A percentile compares a stretch with the other conserved stretches of the same genome.
phyloP scores from a whole-genome alignment of 1,140 invertebrate genomes.

The Drosophila guanche region DNA sequence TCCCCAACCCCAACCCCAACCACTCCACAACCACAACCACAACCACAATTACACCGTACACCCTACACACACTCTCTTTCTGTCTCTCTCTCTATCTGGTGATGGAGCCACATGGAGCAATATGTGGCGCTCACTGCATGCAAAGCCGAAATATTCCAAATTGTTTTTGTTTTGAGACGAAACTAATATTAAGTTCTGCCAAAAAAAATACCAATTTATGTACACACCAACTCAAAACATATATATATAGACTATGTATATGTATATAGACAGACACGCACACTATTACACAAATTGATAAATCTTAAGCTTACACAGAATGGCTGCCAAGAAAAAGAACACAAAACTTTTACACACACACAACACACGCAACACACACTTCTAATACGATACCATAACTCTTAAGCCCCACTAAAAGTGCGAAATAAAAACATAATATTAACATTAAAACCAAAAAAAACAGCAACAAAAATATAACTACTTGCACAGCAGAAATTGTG shows the following conservation, averaged over 20 bases:
- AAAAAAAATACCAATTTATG: slow-evolving; percentile 13
- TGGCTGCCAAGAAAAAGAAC: slow-evolving; percentile 35
- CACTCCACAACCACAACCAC: slow-evolving; percentile 9
- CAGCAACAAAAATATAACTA: slow-evolving; percentile 37
- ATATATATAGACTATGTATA: no score
- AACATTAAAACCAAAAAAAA: slow-evolving; percentile 42
- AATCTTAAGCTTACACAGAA: slow-evolving; percentile 57
- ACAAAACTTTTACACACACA: no score
- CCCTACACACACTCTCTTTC: no score
- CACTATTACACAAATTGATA: slow-evolving; percentile 43
- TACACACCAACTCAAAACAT: slow-evolving; percentile 4
- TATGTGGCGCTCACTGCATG: slow-evolving; percentile 39
- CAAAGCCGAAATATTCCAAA: slow-evolving; percentile 13
- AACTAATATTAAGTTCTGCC: slow-evolving; percentile 22
- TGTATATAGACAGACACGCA: slow-evolving; percentile 29
- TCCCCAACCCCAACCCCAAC: slow-evolving; percentile 9
- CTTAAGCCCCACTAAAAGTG: slow-evolving; percentile 40
- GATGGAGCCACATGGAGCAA: slow-evolving; percentile 16
- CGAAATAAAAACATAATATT: slow-evolving; percentile 54
- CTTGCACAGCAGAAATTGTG: slow-evolving; percentile 58
- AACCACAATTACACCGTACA: no score
- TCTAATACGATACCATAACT: slow-evolving; percentile 46
- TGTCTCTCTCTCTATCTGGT: no score
- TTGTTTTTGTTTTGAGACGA: slow-evolving; percentile 7
- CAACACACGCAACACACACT: slow-evolving; percentile 15